Evolutionary conservation across 2,888 invertebrate genomes (phyloP), one percentile per base, ranked within the genome.

Genomic region (Dryobotodes eremita): DNA sequence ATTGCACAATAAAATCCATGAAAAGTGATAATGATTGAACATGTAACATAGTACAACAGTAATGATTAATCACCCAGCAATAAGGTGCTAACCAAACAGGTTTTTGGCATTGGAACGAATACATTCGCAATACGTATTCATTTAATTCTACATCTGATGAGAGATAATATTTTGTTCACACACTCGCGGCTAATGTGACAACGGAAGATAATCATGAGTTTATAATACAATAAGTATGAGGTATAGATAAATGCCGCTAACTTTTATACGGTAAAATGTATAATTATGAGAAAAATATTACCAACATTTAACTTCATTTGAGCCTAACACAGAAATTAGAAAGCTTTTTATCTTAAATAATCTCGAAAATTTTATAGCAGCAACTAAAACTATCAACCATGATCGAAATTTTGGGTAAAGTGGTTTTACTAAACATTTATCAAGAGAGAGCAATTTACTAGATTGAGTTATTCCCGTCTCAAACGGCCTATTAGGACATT

Each of bases 11-110:
- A 62, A 76, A 76, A 77, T 62, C 36, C 26, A 65, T 36, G 61
- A 59, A 76, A 84, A 87, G 53, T 73, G 36, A 77, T 75, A 69
- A 77, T 72, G 70, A 76, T 73, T 65, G 59, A 70, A 66, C 59
- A 66, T 36, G 70, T 57, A 59, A 61, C 50, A 87, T 77, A 75
- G 57, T 75, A 86, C 64, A 71, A 77, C 84, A 78, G 79, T 75
- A 87, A 87, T 88, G 85, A 92, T 92, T 88, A 86, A 92, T 91
- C 90, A 89, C 75, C 73, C 68, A 78, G 76, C 80, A 85, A 86
- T 85, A 80, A 86, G 80, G 79, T 84, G 82, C 83, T 80, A 85
- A 77, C 66, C 23, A 64, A 83, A 84, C 85, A 64, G 85, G 85
- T 89, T 83, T 82, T 80, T 78, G 74, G 42, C 89, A 80, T 69